These are phyloP conservation scores for Cygnus buccinator DNA, from an alignment of 2,113 vertebrate species.

Conservation along the genomic window DNA sequence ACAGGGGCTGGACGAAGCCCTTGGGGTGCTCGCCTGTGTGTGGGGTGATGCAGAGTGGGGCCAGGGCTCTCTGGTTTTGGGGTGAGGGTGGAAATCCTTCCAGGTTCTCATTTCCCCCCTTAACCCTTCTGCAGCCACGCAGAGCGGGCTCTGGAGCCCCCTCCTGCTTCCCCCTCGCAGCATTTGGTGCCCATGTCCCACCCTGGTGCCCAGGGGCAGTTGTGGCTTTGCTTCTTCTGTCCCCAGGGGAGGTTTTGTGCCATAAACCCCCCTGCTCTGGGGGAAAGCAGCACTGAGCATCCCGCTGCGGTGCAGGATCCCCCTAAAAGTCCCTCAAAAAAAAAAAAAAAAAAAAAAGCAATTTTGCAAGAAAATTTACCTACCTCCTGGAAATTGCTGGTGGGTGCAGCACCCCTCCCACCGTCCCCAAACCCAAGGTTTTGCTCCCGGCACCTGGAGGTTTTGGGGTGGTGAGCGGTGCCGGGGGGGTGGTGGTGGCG, in stretches of 20 bases:
- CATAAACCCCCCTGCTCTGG: neutral
- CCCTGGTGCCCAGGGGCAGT: neutral
- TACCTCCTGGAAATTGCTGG: neutral
- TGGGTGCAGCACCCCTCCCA: neutral
- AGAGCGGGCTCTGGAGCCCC: too few species aligned
- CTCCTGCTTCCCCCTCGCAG: neutral
- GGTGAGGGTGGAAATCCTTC: neutral
- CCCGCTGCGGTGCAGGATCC: fast-evolving
- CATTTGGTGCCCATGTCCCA: neutral
- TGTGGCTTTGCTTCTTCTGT: neutral
- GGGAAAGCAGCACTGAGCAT: neutral
- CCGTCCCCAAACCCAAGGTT: fast-evolving
- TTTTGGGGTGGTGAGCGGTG: neutral
- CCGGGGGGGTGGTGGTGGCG: too few species aligned
- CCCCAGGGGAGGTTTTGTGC: neutral
- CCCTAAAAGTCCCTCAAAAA: neutral
- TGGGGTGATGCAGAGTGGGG: neutral
- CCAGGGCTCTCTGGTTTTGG: neutral
- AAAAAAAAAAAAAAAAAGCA: neutral
- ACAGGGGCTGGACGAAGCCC: neutral
- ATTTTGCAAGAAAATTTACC: neutral
- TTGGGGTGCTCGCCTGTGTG: neutral
- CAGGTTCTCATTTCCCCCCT: neutral
- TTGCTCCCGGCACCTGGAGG: neutral
- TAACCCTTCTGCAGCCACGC: neutral